Evolutionary conservation across 1,140 invertebrate genomes (phyloP), one percentile per base, ranked within the genome.

Genomic region (Pseudomyrmex gracilis): DNA sequence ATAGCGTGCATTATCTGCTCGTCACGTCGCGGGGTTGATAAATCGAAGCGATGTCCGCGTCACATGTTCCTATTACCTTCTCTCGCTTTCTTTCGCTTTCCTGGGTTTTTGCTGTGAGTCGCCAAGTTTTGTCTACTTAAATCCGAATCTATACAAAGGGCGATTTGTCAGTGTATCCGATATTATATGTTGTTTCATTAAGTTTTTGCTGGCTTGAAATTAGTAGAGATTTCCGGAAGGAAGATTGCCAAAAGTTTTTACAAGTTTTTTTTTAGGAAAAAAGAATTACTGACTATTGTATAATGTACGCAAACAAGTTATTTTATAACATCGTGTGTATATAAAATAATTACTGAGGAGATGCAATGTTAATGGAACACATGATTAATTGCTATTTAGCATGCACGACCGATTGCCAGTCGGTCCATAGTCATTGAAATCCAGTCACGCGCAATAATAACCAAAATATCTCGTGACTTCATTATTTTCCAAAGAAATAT

Each of bases 1-100:
- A 90, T 91, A 88, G 85, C 67, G 80, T 83, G 64, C 77, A 89
- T 87, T 85, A 74, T 86, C 85, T 73, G 86, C 85, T 76, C 74
- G 73, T 74, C 85, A 76, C 73, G 73, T 89, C 82, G 83, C 76
- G 82, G 74, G 64, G 47, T 82, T 77, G 67, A 53, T 63, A 80
- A 85, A 83, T 83, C 73, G 87, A 80, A 86, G 83, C 63, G 76
- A 86, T 87, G 84, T 82, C 78, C 83, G 45, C 58, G 84, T 86
- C 85, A 34, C 34, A 89, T 85, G 82, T 86, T 63, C 76, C 22
- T 49, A 47, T 70, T 49, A 70, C 8, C 43, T 57, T 43, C 20
- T 45, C 43, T 57, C 22, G 15, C 43, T 78, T 80, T 80, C 66
- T 71, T 60, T 70, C 66, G 24, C 66, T 70, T 49, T 55, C 53